Percentiles rank a stretch among this genome's conserved stretches.
These are phyloP conservation scores for Recurvirostra avosetta DNA, from an alignment of 2,113 vertebrate species.

Conservation along the genomic window DNA sequence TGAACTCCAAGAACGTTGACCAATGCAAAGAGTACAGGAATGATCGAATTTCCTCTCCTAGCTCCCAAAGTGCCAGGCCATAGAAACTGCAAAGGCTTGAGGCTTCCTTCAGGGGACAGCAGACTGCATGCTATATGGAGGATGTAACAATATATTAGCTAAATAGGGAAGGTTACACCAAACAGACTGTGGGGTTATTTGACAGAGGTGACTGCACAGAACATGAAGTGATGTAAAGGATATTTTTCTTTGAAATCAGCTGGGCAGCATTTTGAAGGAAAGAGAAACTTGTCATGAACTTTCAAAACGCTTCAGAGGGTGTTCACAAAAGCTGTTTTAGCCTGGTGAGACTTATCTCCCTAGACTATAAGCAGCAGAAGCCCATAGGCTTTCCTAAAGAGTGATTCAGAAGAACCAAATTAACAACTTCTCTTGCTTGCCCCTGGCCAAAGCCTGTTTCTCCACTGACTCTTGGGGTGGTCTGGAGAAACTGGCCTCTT, in stretches of 20 bases:
- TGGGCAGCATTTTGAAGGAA: neutral
- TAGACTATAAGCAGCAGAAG: neutral
- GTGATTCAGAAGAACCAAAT: neutral
- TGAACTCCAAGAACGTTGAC: neutral
- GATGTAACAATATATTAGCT: neutral
- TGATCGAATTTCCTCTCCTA: neutral
- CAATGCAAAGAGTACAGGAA: neutral
- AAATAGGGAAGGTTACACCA: neutral
- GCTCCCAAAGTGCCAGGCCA: neutral
- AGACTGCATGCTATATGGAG: neutral
- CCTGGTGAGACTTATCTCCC: neutral
- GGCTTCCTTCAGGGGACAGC: neutral
- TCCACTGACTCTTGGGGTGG: neutral
- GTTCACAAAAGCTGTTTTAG: neutral
- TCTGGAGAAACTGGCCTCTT: neutral
- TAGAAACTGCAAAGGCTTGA: neutral
- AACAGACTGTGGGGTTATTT: neutral
- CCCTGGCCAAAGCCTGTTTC: neutral
- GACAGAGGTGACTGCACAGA: neutral
- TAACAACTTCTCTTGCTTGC: neutral
- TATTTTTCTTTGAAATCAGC: neutral
- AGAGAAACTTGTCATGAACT: neutral
- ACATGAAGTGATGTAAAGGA: neutral
- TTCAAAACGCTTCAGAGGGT: neutral
- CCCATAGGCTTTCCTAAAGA: neutral